Evolutionary conservation across 2,797 vertebrate genomes (phyloP).

Genomic region (Microchirus variegatus): DNA sequence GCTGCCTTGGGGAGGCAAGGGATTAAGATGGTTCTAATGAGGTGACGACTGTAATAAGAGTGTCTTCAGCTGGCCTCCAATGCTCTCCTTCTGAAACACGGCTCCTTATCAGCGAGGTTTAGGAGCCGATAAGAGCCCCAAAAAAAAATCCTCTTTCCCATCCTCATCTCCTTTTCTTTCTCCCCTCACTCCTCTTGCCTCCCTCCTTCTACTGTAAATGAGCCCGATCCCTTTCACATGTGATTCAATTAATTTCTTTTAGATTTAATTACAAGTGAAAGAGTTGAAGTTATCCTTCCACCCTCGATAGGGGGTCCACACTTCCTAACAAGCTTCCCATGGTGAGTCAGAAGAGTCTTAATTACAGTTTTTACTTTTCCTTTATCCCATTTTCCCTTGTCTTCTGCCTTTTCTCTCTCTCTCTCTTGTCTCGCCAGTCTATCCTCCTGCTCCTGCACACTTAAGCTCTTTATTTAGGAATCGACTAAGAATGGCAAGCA

Average conservation of each 20-base stretch:
- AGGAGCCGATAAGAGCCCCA: conserved; percentile 70
- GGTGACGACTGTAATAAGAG: conserved; percentile 85
- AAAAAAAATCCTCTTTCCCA: conserved; percentile 29
- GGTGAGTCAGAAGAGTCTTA: conserved; percentile 81
- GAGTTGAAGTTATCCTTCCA: conserved; percentile 82
- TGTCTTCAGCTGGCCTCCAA: conserved; percentile 78
- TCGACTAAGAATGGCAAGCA: conserved; percentile 25
- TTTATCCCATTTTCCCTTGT: conserved; percentile 70
- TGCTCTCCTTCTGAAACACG: conserved; percentile 70
- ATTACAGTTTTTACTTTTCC: conserved; percentile 83
- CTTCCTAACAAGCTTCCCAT: conserved; percentile 82
- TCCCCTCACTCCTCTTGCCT: conserved; percentile 64
- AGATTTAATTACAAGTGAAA: conserved; percentile 86
- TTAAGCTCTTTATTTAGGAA: conserved; percentile 47
- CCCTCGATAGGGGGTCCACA: conserved; percentile 78
- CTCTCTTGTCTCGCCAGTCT: conserved; percentile 41
- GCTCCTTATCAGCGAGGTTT: conserved; percentile 78
- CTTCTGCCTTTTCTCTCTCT: conserved; percentile 54
- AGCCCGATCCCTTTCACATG: conserved; percentile 85
- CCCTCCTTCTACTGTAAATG: conserved; percentile 76
- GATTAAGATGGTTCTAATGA: conserved; percentile 87
- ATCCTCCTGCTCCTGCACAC: conserved; percentile 36
- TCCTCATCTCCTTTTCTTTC: conserved; percentile 47
- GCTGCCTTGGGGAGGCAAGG: conserved; percentile 77
- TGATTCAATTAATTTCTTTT: conserved; percentile 87